Evolutionary conservation across 2,797 vertebrate genomes (phyloP).

Genomic region (Urophycis tenuis): DNA sequence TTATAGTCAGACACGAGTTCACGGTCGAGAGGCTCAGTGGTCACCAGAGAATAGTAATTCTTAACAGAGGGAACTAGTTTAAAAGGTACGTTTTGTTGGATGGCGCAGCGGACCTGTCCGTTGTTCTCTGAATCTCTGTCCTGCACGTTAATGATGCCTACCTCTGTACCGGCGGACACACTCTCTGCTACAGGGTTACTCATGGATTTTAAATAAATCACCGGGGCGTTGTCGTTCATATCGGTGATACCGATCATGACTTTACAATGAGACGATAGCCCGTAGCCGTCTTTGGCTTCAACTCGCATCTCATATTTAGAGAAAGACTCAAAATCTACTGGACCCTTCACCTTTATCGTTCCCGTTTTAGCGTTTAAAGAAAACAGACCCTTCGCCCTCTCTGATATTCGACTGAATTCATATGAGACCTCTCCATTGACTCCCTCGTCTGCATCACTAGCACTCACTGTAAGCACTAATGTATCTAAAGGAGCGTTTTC

Average conservation of each 20-base stretch:
- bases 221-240: conserved; percentile 62
- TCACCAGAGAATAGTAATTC: conserved; percentile 55
- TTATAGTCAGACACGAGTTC: conserved; percentile 46
- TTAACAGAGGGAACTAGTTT: conserved; percentile 51
- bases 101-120: conserved; percentile 53
- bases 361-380: conserved; percentile 42
- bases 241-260: conserved; percentile 51
- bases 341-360: conserved; percentile 47
- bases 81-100: conserved; percentile 56
- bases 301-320: conserved; percentile 52
- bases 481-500: conserved; percentile 56
- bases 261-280: conserved; percentile 35
- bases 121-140: conserved; percentile 63
- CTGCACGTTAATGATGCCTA: too few species aligned
- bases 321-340: conserved; percentile 63
- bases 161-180: conserved; percentile 29
- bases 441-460: conserved; percentile 60
- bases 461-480: conserved; percentile 51
- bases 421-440: conserved; percentile 49
- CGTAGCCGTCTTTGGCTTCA: conserved; percentile 54
- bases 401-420: conserved; percentile 7
- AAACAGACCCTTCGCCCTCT: conserved; percentile 28
- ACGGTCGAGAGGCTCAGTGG: conserved; percentile 43
- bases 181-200: conserved; percentile 37
- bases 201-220: conserved; percentile 36